Base-by-base conservation (phyloP, 2,888 invertebrate species). In the Lasioglossum marginatum region DNA sequence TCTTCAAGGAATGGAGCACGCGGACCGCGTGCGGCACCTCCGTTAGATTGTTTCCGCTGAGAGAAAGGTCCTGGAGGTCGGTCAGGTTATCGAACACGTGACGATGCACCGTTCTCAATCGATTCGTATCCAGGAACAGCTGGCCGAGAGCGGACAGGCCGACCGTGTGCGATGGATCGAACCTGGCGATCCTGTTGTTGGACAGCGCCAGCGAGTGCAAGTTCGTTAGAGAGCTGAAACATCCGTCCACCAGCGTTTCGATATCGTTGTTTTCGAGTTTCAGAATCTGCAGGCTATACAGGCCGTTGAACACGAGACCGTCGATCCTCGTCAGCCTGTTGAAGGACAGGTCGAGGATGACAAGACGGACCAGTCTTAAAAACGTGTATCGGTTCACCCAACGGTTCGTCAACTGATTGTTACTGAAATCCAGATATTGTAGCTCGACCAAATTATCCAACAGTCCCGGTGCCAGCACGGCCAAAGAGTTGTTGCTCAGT, bases 311-410 rank as follows among this genome's bases (percentile, higher is more conserved):
- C 76, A 97, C 96, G 89, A 96, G 96, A 19, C 96, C 95, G 94
- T 97, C 97, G 91, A 98, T 97, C 93, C 97, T 96, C 16, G 96
- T 97, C 81, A 98, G 96, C 91, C 96, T 96, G 95, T 98, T 98
- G 95, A 97, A 96, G 1, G 97, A 97, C 89, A 98, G 95, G 95
- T 98, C 97, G 84, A 98, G 96, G 81, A 97, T 96, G 81, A 97
- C 97, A 57, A 98, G 96, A 70, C 97, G 96, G 10, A 97, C 97
- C 75, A 98, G 96, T 85, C 97, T 97, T 40, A 97, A 96, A 95
- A 98, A 98, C 40, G 97, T 97, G 92, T 97, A 97, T 92, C 97
- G 96, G 91, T 97, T 97, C 76, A 98, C 97, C 97, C 97, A 97
- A 89, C 96, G 97, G 93, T 97, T 97, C n/a, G 97, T 97, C 90